A percentile compares a stretch with the other conserved stretches of the same genome.
phyloP scores from a whole-genome alignment of 2,888 invertebrate genomes.

The Carcina quercana region DNA sequence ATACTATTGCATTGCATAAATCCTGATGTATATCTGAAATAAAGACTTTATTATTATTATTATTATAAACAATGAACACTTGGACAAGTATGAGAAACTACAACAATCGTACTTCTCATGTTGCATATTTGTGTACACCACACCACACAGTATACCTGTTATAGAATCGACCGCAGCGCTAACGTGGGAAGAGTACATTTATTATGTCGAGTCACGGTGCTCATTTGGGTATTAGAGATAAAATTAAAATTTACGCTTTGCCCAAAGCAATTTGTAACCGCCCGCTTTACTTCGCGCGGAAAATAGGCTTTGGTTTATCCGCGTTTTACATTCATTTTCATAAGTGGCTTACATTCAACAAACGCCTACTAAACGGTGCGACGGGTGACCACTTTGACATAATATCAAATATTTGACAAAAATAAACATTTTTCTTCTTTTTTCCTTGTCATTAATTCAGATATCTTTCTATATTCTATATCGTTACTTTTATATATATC shows the following conservation, averaged over 20 bases:
- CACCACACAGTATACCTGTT: constrained; percentile 21
- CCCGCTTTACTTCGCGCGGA: constrained; percentile 68
- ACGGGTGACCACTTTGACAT: neutral
- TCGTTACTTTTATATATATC: no score
- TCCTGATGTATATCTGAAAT: no score
- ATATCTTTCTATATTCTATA: no score
- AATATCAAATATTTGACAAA: neutral
- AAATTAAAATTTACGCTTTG: constrained; percentile 75
- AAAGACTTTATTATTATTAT: no score
- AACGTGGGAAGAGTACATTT: constrained; percentile 71
- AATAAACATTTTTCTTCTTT: no score
- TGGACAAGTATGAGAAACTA: no score
- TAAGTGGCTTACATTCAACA: constrained; percentile 64
- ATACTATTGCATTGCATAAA: no score
- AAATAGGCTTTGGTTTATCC: constrained; percentile 73
- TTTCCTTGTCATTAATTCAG: no score
- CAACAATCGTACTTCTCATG: no score
- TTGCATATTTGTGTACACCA: constrained; percentile 13
- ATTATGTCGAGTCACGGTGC: constrained; percentile 71
- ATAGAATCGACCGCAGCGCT: constrained; percentile 46
- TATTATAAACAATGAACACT: no score
- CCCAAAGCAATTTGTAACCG: constrained; percentile 74
- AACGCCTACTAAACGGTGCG: constrained; percentile 19
- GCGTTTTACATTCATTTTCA: constrained; percentile 67
- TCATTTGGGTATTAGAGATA: constrained; percentile 74